Conservation (phyloP, 2,113 vertebrate genomes). For the Pelusios castaneus region DNA sequence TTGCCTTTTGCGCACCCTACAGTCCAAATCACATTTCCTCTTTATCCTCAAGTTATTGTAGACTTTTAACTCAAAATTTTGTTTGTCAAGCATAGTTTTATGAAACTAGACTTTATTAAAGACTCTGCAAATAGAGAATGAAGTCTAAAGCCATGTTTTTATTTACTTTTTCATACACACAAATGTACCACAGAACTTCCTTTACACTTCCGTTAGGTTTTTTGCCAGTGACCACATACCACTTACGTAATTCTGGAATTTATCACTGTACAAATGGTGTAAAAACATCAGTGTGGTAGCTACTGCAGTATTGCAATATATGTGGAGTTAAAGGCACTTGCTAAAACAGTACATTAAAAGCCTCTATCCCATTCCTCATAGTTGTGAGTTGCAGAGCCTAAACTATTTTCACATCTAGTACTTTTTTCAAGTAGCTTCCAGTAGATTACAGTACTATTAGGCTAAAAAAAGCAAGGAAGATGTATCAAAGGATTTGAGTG, state of each 20-base stretch:
- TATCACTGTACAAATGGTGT: fast-evolving
- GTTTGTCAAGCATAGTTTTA: neutral
- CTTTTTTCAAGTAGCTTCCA: neutral
- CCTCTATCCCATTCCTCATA: neutral
- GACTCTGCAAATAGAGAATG: neutral
- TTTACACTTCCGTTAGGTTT: neutral
- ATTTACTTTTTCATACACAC: neutral
- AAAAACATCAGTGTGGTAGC: neutral
- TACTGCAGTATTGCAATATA: neutral
- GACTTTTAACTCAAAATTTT: conserved; percentile 10
- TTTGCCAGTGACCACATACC: neutral
- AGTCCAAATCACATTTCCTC: neutral
- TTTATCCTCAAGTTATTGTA: neutral
- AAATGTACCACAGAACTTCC: neutral
- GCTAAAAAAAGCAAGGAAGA: neutral
- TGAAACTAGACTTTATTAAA: neutral
- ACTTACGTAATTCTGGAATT: neutral
- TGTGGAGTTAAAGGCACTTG: neutral
- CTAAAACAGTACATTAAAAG: neutral
- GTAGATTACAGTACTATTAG: neutral
- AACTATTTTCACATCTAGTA: neutral
- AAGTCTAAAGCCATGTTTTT: neutral
- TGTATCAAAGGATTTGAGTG: neutral
- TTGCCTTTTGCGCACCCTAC: neutral
- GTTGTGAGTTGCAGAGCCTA: neutral